A percentile compares a stretch with the other conserved stretches of the same genome.
Conservation (phyloP, 2,113 vertebrate species). For the Lepidothrix coronata region DNA sequence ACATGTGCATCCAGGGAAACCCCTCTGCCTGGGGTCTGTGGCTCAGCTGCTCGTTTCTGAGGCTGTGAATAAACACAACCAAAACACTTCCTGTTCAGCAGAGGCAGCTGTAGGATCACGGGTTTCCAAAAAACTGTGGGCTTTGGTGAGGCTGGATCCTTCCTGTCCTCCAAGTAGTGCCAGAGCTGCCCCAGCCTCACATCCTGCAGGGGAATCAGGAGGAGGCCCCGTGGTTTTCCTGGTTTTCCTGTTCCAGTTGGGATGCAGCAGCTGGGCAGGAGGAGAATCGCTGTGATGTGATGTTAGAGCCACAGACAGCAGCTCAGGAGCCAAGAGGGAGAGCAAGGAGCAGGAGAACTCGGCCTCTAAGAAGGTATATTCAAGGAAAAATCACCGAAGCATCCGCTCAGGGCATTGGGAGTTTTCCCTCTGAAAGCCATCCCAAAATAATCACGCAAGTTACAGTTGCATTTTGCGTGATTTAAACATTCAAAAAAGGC, state of each 20-base stretch:
- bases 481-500: not conserved
- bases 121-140: not conserved
- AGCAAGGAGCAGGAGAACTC: not conserved
- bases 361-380: not conserved
- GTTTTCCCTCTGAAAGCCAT: not conserved
- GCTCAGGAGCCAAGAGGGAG: not conserved
- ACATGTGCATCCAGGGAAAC: not conserved
- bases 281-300: not conserved
- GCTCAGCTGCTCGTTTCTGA: not conserved
- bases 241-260: fast-evolving
- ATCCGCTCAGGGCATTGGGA: not conserved
- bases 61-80: not conserved
- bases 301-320: not conserved
- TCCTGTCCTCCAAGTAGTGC: fast-evolving
- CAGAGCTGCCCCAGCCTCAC: not conserved
- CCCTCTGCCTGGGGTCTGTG: not conserved
- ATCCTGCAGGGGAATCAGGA: not conserved
- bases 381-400: not conserved
- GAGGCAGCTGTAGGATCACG: not conserved
- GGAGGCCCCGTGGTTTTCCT: not conserved
- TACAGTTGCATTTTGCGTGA: fast-evolving
- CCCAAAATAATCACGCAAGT: not conserved
- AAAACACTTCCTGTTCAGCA: not conserved
- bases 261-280: not conserved
- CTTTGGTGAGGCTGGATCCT: not conserved